Conservation (phyloP, 2,797 vertebrate species). For the Halcyon chelicuti region DNA sequence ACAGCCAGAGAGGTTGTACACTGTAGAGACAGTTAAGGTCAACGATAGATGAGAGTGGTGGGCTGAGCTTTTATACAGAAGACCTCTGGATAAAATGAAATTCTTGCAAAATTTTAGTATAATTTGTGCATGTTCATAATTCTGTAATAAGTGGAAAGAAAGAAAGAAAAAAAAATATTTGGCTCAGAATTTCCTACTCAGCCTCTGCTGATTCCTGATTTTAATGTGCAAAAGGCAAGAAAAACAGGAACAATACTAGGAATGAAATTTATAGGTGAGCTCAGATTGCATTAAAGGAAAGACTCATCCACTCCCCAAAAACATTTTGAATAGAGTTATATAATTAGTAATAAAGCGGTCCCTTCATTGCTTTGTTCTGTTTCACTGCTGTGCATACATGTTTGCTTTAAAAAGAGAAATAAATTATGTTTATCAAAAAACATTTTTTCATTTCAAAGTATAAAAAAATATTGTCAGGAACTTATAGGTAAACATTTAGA, state of each 20-base stretch:
- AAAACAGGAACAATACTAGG: not conserved
- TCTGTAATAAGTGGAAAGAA: not conserved
- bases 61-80: not conserved
- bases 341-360: not conserved
- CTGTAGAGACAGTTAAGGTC: not conserved
- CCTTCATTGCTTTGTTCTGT: not conserved
- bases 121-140: not conserved
- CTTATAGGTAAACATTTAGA: not conserved
- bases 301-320: not conserved
- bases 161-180: not conserved
- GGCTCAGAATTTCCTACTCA: not conserved
- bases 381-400: not conserved
- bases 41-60: not conserved
- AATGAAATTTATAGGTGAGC: not conserved
- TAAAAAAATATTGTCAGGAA: not conserved
- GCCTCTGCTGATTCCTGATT: not conserved
- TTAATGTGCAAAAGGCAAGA: not conserved
- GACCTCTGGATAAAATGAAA: not conserved
- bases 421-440: not conserved
- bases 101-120: not conserved
- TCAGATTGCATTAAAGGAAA: not conserved
- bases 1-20: not conserved
- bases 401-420: not conserved
- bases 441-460: not conserved
- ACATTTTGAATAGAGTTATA: not conserved